phyloP scores from a whole-genome alignment of 2,888 invertebrate genomes.

The Netelia melanura region DNA sequence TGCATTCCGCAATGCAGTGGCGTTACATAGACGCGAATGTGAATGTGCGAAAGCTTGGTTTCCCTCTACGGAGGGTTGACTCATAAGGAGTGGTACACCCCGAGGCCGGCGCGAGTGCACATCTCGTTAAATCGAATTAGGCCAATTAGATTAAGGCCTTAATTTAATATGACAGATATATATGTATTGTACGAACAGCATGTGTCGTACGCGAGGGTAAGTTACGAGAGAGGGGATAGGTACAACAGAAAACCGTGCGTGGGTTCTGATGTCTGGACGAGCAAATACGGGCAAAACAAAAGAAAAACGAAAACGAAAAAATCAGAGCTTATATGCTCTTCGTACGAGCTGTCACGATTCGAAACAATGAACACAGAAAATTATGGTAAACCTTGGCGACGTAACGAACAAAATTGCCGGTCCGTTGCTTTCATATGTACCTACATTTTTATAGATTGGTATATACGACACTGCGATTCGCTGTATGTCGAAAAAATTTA shows the following conservation, averaged over 20 bases:
- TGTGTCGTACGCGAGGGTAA: slow-evolving; percentile 20
- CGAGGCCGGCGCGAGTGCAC: slow-evolving; percentile 34
- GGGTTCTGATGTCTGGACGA: slow-evolving; percentile 19
- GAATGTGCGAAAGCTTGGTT: background rate
- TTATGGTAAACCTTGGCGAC: slow-evolving; percentile 15
- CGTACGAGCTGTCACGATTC: slow-evolving; percentile 2
- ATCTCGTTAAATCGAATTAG: slow-evolving; percentile 68
- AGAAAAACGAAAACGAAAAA: slow-evolving; percentile 14
- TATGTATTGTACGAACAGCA: background rate
- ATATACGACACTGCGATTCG: background rate
- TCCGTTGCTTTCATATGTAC: background rate
- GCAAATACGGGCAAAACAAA: background rate
- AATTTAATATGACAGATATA: slow-evolving; percentile 64
- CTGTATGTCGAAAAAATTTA: background rate
- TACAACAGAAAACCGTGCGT: slow-evolving; percentile 14
- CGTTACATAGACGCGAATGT: slow-evolving; percentile 12
- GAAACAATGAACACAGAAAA: background rate
- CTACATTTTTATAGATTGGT: background rate
- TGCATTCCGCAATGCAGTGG: slow-evolving; percentile 66
- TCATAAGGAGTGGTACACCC: slow-evolving; percentile 47
- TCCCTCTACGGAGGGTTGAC: slow-evolving; percentile 16
- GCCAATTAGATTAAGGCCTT: slow-evolving; percentile 67
- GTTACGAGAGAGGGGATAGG: background rate
- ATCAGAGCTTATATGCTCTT: background rate
- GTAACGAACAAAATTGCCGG: slow-evolving; percentile 22